Percentiles rank a stretch among this genome's conserved stretches.
phyloP scores from a whole-genome alignment of 2,113 vertebrate genomes.

The Glaucidium brasilianum region DNA sequence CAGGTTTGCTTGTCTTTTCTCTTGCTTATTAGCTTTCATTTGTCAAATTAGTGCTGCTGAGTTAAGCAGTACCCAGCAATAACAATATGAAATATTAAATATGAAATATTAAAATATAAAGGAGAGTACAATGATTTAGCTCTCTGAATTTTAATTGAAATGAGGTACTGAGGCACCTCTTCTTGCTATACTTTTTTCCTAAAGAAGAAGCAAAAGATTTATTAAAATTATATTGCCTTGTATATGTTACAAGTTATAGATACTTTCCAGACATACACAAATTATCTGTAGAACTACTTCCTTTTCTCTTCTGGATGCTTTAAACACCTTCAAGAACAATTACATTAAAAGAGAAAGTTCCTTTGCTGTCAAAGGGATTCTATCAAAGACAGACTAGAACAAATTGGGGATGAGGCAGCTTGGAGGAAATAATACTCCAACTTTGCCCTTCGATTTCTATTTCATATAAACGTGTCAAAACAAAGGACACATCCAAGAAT shows the following conservation, averaged over 20 bases:
- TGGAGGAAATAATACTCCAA: background rate
- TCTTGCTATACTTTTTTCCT: background rate
- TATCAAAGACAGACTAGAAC: background rate
- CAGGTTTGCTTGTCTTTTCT: background rate
- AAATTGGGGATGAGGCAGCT: background rate
- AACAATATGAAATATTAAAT: too few relatives aligned
- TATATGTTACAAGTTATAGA: background rate
- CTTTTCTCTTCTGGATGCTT: background rate
- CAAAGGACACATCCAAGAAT: slow-evolving; percentile 35
- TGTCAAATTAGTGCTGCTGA: background rate
- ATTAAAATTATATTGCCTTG: background rate
- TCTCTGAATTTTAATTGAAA: background rate
- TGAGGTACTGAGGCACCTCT: background rate
- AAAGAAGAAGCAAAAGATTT: background rate
- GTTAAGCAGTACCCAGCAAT: background rate
- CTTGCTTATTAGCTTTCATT: background rate
- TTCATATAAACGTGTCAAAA: slow-evolving; percentile 30
- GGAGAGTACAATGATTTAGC: background rate
- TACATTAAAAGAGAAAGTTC: background rate
- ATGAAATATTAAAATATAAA: background rate
- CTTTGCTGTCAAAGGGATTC: background rate
- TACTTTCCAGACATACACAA: background rate
- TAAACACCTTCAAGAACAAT: slow-evolving; percentile 13
- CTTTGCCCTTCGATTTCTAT: slow-evolving; percentile 11
- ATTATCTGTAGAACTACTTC: background rate